Conservation (phyloP, 2,888 invertebrate species). For the Chaetogeoica ovagalla region DNA sequence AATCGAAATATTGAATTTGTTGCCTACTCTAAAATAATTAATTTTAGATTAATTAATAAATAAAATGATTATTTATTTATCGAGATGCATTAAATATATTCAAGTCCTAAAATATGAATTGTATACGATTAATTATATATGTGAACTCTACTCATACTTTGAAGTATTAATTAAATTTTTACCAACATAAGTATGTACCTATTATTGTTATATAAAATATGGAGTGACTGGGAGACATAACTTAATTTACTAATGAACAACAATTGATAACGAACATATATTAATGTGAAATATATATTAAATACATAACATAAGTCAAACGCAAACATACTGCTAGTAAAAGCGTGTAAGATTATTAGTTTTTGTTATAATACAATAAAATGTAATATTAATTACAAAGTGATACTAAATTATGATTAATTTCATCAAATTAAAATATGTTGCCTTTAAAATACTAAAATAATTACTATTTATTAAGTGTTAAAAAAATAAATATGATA, state of each 20-base stretch:
- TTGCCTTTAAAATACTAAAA: too few relatives aligned
- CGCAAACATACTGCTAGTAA: not conserved
- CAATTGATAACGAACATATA: too few relatives aligned
- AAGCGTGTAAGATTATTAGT: not conserved
- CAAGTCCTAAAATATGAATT: not conserved
- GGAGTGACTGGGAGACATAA: not conserved
- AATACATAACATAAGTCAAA: not conserved
- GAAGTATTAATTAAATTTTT: not conserved
- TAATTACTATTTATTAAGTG: not conserved
- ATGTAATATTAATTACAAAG: too few relatives aligned
- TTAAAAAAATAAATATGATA: not conserved
- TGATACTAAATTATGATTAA: too few relatives aligned
- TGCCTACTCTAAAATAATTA: conserved; percentile 58
- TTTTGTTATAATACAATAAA: not conserved
- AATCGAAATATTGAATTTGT: not conserved
- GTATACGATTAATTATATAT: not conserved
- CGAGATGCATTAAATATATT: not conserved
- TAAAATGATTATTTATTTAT: conserved; percentile 53
- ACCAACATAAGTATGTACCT: not conserved
- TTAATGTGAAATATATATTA: too few relatives aligned
- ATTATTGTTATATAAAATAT: too few relatives aligned
- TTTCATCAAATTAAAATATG: too few relatives aligned
- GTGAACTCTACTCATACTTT: not conserved
- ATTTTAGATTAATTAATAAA: conserved; percentile 59
- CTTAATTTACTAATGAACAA: not conserved